phyloP scores from a whole-genome alignment of 2,797 vertebrate genomes.

The Sarcoramphus papa region DNA sequence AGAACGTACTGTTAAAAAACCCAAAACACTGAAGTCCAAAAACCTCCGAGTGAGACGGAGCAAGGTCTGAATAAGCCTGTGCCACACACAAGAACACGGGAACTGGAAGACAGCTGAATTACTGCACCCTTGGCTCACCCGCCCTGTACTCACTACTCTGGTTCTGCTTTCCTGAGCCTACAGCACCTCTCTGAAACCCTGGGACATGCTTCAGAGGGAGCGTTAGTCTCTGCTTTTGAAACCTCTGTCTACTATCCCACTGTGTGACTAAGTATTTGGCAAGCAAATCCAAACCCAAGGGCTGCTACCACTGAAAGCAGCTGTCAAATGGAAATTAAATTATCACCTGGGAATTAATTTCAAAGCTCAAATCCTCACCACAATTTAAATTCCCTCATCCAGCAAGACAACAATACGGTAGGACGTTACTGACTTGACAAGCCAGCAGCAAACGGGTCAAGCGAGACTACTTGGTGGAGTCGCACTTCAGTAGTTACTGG shows the following conservation, averaged over 20 bases:
- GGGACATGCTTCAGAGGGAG: background rate
- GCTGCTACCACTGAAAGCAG: background rate
- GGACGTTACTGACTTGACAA: background rate
- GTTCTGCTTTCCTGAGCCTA: background rate
- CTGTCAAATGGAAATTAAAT: background rate
- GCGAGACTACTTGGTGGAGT: background rate
- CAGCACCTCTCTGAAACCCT: background rate
- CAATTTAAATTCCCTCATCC: background rate
- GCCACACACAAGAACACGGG: background rate
- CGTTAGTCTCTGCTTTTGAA: background rate
- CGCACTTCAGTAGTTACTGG: background rate
- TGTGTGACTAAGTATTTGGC: background rate
- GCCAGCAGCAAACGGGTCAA: background rate
- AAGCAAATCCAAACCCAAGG: background rate
- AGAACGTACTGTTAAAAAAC: fast-evolving
- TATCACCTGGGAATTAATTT: background rate
- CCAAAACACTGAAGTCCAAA: background rate
- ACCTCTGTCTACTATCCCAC: background rate
- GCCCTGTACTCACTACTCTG: background rate
- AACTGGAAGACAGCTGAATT: background rate
- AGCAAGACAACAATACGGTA: background rate
- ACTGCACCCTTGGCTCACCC: background rate
- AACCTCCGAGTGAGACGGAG: background rate
- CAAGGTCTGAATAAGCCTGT: background rate
- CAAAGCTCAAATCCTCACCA: background rate